Conservation (phyloP, 1,140 invertebrate genomes). For the Meloidogyne chitwoodi region DNA sequence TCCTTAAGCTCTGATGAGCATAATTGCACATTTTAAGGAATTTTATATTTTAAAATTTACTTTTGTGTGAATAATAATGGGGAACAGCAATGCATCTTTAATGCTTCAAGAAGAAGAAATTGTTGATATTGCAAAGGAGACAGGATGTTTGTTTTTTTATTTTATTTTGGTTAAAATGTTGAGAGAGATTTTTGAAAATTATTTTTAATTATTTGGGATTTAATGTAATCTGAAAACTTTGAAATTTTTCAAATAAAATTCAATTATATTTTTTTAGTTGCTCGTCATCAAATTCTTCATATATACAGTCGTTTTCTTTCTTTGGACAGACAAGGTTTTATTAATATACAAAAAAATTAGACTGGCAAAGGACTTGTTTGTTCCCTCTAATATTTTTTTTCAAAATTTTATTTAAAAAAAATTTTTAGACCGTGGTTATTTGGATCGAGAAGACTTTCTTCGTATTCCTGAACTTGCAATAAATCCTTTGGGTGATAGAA, state of each 20-base stretch:
- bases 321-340: slow-evolving; percentile 62
- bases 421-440: slow-evolving; percentile 31
- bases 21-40: not conserved
- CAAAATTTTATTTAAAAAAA: no score
- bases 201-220: no score
- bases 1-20: no score
- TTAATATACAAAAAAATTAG: not conserved
- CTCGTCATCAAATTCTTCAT: slow-evolving; percentile 92
- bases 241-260: no score
- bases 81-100: slow-evolving; percentile 80
- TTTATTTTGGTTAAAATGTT: not conserved
- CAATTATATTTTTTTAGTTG: slow-evolving; percentile 71
- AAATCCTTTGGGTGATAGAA: slow-evolving; percentile 90
- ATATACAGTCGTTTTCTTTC: slow-evolving; percentile 93
- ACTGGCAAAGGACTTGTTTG: not conserved
- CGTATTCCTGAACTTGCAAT: slow-evolving; percentile 86
- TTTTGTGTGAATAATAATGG: slow-evolving; percentile 68
- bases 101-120: slow-evolving; percentile 90
- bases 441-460: slow-evolving; percentile 73
- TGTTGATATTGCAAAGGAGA: slow-evolving; percentile 88
- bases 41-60: not conserved
- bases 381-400: no score
- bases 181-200: no score
- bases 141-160: slow-evolving; percentile 77
- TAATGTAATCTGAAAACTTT: not conserved